Conservation (phyloP, 2,797 vertebrate genomes). For the Lophius americanus region DNA sequence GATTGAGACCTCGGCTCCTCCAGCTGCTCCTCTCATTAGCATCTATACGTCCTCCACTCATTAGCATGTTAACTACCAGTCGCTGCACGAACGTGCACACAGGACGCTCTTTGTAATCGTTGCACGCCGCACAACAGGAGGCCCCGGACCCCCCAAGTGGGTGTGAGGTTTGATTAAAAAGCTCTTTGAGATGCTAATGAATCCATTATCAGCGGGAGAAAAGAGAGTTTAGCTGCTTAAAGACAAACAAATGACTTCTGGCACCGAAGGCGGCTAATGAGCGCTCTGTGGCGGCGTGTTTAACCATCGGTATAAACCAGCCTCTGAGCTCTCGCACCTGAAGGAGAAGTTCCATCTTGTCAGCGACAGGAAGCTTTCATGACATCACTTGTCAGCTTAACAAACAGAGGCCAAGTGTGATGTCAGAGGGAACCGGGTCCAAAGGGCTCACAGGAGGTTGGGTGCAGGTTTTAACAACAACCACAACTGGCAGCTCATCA, state of each 20-base stretch:
- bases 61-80: constrained; percentile 35
- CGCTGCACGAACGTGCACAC: constrained; percentile 16
- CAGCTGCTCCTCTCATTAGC: constrained; percentile 46
- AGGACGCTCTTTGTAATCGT: constrained; percentile 50
- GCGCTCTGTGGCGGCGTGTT: constrained; percentile 17
- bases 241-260: constrained; percentile 75
- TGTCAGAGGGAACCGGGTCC: constrained; percentile 31
- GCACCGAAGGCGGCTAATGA: constrained; percentile 65
- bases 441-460: not conserved
- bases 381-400: constrained; percentile 56
- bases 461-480: not conserved
- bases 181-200: constrained; percentile 73
- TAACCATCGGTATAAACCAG: constrained; percentile 42
- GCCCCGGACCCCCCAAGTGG: constrained; percentile 35
- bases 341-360: constrained; percentile 45
- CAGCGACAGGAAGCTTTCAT: constrained; percentile 43
- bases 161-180: constrained; percentile 65
- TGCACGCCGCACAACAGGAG: constrained; percentile 60
- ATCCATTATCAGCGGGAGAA: constrained; percentile 73
- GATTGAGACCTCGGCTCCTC: constrained; percentile 46
- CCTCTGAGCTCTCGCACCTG: constrained; percentile 32
- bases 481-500: not conserved
- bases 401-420: constrained; percentile 30
- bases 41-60: constrained; percentile 35
- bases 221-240: constrained; percentile 75